Evolutionary conservation across 2,113 vertebrate species (phyloP).

Genomic region (Ceyx cyanopectus): DNA sequence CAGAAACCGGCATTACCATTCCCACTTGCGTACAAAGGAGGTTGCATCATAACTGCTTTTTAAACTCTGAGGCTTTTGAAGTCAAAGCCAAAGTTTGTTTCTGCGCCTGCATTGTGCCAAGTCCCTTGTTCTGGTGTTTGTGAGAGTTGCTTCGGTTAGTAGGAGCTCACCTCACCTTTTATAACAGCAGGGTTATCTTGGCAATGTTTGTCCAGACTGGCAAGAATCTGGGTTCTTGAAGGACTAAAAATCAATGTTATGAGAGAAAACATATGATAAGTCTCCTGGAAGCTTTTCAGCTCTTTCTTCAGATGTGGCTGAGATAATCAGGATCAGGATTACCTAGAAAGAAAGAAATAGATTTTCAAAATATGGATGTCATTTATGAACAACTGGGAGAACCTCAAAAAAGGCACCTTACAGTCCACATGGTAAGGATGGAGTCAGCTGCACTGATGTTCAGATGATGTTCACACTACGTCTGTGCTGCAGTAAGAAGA

Average conservation of each 20-base stretch:
- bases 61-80: slow-evolving; percentile 39
- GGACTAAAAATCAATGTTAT: neutral
- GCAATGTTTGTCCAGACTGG: neutral
- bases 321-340: neutral
- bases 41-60: slow-evolving; percentile 63
- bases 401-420: neutral
- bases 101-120: slow-evolving; percentile 20
- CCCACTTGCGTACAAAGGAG: neutral
- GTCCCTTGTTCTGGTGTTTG: slow-evolving; percentile 51
- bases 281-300: slow-evolving; percentile 3
- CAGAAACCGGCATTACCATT: neutral
- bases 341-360: neutral
- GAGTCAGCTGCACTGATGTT: neutral
- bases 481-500: rapidly evolving
- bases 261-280: neutral
- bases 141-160: neutral
- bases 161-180: slow-evolving; percentile 31
- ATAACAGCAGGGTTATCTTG: neutral
- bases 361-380: neutral
- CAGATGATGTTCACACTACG: neutral
- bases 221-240: neutral
- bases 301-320: neutral
- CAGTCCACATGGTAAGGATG: neutral
- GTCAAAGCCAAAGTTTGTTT: slow-evolving; percentile 58
- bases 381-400: neutral